These are phyloP conservation scores for Octomys mimax DNA, from an alignment of 2,797 vertebrate genomes.

Conservation along the genomic window DNA sequence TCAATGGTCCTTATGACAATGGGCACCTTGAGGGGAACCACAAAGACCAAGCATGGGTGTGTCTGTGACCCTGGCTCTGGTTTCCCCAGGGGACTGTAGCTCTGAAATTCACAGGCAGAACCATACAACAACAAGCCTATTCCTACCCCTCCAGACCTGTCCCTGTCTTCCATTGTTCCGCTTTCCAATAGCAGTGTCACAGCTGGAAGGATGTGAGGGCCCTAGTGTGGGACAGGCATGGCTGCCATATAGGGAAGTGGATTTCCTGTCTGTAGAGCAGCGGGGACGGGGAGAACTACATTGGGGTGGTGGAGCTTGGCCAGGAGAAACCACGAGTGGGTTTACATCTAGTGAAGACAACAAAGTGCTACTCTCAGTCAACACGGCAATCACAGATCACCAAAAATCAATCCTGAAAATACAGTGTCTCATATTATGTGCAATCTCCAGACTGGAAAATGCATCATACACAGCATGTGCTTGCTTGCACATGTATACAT, in stretches of 20 bases:
- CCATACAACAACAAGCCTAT: not conserved
- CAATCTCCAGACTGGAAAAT: not conserved
- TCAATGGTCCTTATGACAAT: not conserved
- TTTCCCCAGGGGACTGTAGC: not conserved
- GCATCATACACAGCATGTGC: too few relatives aligned
- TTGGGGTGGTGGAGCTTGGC: not conserved
- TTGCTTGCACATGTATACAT: too few relatives aligned
- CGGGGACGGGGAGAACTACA: too few relatives aligned
- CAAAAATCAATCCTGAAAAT: not conserved
- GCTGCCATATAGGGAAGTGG: not conserved
- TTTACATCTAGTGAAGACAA: not conserved
- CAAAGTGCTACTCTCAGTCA: not conserved
- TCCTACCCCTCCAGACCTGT: not conserved
- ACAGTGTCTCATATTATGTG: not conserved
- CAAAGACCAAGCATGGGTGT: not conserved
- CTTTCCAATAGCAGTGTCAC: not conserved
- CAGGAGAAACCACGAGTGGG: not conserved
- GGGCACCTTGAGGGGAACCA: not conserved
- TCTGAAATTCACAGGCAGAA: not conserved
- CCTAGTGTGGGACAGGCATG: not conserved
- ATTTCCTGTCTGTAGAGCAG: not conserved
- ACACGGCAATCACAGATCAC: accelerated
- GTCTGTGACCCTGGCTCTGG: not conserved
- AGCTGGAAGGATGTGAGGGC: not conserved
- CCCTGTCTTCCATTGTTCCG: not conserved